Percentiles rank a stretch among this genome's conserved stretches.
phyloP scores from a whole-genome alignment of 1,140 invertebrate species.

The Bombus terrestris region DNA sequence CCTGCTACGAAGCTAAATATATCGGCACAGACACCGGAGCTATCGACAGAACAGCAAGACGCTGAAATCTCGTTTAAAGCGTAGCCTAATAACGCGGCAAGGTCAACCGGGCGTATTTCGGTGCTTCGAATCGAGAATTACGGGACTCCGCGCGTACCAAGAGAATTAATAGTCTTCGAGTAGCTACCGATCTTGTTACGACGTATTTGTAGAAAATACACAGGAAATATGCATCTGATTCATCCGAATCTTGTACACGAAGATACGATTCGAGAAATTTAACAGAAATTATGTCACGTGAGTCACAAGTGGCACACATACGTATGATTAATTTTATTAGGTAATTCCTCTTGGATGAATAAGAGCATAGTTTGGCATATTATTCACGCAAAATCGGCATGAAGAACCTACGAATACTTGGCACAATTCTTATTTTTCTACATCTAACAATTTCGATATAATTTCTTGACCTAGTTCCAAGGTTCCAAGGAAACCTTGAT shows the following conservation, averaged over 20 bases:
- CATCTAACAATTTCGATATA: not conserved
- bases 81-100: slow-evolving; percentile 62
- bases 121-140: slow-evolving; percentile 50
- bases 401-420: not conserved
- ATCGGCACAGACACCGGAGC: slow-evolving; percentile 53
- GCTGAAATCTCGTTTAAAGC: slow-evolving; percentile 58
- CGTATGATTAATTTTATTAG: not conserved
- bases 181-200: not conserved
- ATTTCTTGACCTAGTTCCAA: slow-evolving; percentile 19
- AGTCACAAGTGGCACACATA: not conserved
- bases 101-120: slow-evolving; percentile 59
- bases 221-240: not conserved
- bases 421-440: slow-evolving; percentile 1
- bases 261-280: not conserved
- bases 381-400: not conserved
- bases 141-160: slow-evolving; percentile 2
- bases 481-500: slow-evolving; percentile 5
- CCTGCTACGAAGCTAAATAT: slow-evolving; percentile 60
- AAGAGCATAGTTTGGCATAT: not conserved
- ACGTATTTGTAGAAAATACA: not conserved
- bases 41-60: slow-evolving; percentile 61
- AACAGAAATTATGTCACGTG: not conserved
- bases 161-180: slow-evolving; percentile 22
- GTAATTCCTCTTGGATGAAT: not conserved
- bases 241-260: not conserved